phyloP scores from a whole-genome alignment of 2,113 vertebrate species.

The Callithrix jacchus region DNA sequence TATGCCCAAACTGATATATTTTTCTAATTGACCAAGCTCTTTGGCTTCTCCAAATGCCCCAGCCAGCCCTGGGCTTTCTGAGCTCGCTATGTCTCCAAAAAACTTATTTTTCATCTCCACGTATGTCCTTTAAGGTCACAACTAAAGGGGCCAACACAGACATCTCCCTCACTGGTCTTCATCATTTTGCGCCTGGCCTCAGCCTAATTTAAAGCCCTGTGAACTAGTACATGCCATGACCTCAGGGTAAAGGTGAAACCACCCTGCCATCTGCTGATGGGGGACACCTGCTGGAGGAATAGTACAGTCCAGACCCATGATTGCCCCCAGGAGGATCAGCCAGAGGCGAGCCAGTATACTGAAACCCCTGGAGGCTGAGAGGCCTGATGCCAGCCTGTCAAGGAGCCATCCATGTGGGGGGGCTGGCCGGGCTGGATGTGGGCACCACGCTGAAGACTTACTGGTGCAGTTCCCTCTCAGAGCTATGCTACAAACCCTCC shows the following conservation, averaged over 20 bases:
- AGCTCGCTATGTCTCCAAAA: neutral
- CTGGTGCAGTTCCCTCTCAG: neutral
- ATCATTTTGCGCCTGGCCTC: neutral
- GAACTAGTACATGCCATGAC: neutral
- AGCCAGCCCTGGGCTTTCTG: neutral
- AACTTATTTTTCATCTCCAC: neutral
- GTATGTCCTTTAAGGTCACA: neutral
- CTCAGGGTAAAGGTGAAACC: neutral
- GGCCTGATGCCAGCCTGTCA: neutral
- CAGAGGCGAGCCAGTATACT: neutral
- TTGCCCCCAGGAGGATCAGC: neutral
- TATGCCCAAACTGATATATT: neutral
- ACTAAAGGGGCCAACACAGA: neutral
- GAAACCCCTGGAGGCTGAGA: neutral
- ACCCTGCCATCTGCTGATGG: neutral
- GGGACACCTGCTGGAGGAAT: neutral
- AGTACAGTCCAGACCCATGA: neutral
- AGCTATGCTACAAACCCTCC: neutral
- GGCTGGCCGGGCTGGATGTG: neutral
- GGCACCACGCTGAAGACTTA: neutral
- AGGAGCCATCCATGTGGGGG: neutral
- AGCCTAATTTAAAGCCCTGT: conserved; percentile 11
- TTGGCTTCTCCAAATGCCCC: neutral
- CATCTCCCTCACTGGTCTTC: neutral
- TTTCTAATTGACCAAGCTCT: neutral